Evolutionary conservation across 1,140 invertebrate species (phyloP).

Genomic region (Octopus bimaculoides): DNA sequence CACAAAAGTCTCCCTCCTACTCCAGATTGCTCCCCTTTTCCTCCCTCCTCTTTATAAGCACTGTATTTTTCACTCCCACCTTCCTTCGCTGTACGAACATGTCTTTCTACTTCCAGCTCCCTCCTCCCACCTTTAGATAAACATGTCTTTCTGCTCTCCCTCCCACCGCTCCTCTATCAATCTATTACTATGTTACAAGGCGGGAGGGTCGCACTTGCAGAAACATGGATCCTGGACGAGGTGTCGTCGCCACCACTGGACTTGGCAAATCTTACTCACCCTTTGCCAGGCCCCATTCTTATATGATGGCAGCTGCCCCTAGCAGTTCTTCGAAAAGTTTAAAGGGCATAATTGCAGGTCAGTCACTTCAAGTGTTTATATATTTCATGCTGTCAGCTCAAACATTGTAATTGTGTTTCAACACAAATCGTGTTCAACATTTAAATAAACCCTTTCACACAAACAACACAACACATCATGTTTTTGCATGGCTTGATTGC

Average conservation of each 20-base stretch:
- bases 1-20: neutral
- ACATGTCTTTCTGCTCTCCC: no score
- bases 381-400: no score
- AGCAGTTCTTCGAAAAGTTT: neutral
- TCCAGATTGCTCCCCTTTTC: neutral
- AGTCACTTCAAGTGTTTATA: neutral
- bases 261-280: neutral
- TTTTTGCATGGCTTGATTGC: no score
- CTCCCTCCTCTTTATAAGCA: neutral
- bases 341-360: constrained; percentile 29
- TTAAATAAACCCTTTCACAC: no score
- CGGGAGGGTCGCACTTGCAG: neutral
- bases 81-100: neutral
- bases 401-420: no score
- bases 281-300: neutral
- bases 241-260: neutral
- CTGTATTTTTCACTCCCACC: neutral
- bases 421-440: no score
- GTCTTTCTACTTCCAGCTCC: neutral
- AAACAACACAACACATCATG: no score
- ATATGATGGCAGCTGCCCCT: constrained; percentile 1
- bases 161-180: no score
- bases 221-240: neutral
- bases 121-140: neutral
- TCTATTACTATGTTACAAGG: no score